A percentile compares a stretch with the other conserved stretches of the same genome.
Conservation (phyloP, 2,113 vertebrate genomes). For the Pampusana beccarii region DNA sequence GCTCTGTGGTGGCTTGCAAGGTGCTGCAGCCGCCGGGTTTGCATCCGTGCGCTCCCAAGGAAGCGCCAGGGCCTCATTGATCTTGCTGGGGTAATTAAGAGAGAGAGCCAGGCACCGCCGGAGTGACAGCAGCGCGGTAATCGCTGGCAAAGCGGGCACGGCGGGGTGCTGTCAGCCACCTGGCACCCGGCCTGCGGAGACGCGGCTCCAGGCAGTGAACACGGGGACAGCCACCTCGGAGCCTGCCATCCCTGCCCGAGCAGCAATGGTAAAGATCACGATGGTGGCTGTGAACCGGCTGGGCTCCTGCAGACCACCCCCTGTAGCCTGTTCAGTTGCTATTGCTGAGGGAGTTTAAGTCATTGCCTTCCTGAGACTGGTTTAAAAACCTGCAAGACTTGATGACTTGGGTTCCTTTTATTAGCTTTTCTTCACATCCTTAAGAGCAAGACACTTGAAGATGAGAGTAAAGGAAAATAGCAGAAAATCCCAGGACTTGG, state of each 20-base stretch:
- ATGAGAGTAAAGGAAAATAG: conserved; percentile 42
- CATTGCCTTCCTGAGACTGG: not conserved
- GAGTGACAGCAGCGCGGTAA: not conserved
- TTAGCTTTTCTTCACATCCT: conserved; percentile 38
- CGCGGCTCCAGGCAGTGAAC: not conserved
- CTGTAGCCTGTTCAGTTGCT: accelerated
- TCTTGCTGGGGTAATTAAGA: not conserved
- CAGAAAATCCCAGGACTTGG: conserved; percentile 42
- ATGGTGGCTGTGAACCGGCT: accelerated
- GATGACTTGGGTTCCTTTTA: not conserved
- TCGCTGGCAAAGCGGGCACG: not conserved
- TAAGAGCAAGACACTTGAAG: conserved; percentile 29
- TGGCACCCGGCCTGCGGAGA: not conserved
- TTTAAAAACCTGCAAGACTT: not conserved
- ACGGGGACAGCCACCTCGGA: not conserved
- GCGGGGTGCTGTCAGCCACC: not conserved
- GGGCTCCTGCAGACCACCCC: not conserved
- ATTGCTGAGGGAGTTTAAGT: not conserved
- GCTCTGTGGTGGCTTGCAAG: accelerated
- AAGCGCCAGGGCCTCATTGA: not conserved
- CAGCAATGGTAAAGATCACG: accelerated
- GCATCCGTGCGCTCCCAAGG: not conserved
- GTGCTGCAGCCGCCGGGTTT: not conserved
- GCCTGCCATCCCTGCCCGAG: not conserved
- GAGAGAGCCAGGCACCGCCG: not conserved